Evolutionary conservation across 2,113 vertebrate genomes (phyloP), one percentile per base, ranked within the genome.

Genomic region (Vidua chalybeata): DNA sequence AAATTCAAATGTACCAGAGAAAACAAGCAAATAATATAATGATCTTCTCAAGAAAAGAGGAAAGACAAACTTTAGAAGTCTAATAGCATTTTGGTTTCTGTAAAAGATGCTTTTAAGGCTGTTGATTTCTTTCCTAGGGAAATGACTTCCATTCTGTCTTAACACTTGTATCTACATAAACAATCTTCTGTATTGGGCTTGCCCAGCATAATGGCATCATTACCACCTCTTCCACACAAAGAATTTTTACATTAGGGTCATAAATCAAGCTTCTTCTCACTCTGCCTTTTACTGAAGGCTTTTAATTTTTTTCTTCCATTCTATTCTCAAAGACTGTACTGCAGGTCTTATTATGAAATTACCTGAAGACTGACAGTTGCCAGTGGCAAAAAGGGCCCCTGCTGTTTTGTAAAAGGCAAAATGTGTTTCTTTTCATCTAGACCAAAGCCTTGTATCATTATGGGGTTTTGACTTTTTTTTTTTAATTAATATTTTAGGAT

Each of bases 241-340:
- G 61, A 48, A 73, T 85, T 93, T 93, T 90, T 89, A 43, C 71
- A 58, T 87, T 82, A 84, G 49, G 14, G 58, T 92, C 69, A 51
- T 90, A 96, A 95, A 97, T 93, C 87, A 96, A 82, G n/a, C 62
- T 96, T 22, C 51, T 89, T 87, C 39, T 75, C 49, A 35, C 49
- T 79, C 81, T 93, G 81, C 28, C 41, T 95, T 94, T 72, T 68
- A 73, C 37, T 76, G 62, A 89, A 82, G 45, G n/a, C 71, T 76
- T 94, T 95, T 51, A 27, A 72, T 82, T 75, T 80, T 90, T 92
- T 90, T 68, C 35, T 85, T 79, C 19, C n/a, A 67, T 43, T 58
- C 78, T 88, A 80, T 18, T 35, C 43, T 88, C 59, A 77, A 90
- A 78, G 46, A 80, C 55, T 83, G 8, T 66, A 48, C 46, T 93